Evolutionary conservation across 2,113 vertebrate species (phyloP), one percentile per base, ranked within the genome.

Genomic region (Chionomys nivalis): DNA sequence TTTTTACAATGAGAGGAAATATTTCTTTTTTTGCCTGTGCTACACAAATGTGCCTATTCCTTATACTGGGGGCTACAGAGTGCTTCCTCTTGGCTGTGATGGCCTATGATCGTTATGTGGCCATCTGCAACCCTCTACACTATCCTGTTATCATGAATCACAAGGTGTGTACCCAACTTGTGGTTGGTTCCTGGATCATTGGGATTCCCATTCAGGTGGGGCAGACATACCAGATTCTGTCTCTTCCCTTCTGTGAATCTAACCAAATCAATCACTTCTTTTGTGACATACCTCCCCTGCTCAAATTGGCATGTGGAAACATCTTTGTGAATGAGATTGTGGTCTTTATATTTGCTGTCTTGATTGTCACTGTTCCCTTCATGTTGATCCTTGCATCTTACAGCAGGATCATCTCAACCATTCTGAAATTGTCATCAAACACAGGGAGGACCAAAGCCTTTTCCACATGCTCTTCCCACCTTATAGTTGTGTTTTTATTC

Each of bases 401-500:
- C 2, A 5, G 47, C 2, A 86, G 75, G 19, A 97, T 97, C 2
- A 97, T 96, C 26, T 87, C 73, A 14, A 94, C 78, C 11, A 68
- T 95, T 9, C 31, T 94, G 4, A 81, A 65, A 24, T 13, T 97
- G 12, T 61, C 95, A 17, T 77, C 93, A 12, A 78, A 76, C 5
- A 88, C 82, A 21, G 44, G 95, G 7, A 31, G 55, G 36, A 49
- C 14, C 13, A 97, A 95, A 86, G 95, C 96, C 3, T 97, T 98
- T 49, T 97, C 94, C 5, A 96, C 96, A 1, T 98, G 95, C 42
- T 89, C 96, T 0, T 96, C 96, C 2, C 97, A 97, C n/a, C 89
- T 98, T 11, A 42, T 68, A 0, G 39, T 96, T 52, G 95, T 96
- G 3, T 7, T 77, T 77, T 89, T 97, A 72, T 96, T 96, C 28